phyloP scores from a whole-genome alignment of 53 echinoderm and acorn worm species.

The Paracentrotus lividus region DNA sequence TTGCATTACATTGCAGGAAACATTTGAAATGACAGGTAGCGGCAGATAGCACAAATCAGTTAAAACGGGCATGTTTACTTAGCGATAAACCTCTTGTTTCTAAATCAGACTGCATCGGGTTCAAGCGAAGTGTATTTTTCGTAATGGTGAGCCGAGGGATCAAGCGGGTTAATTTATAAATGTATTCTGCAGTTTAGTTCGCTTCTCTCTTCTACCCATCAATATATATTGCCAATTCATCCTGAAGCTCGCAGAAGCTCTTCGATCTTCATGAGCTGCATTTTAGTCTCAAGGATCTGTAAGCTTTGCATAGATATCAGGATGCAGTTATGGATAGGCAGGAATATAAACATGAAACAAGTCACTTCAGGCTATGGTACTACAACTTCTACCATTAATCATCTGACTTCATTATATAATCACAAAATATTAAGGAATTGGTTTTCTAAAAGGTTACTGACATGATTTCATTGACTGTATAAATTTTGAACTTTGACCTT shows the following conservation, averaged over 20 bases:
- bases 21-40: conserved; percentile 36
- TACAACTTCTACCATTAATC: too few species aligned
- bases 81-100: not conserved
- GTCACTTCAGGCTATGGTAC: too few species aligned
- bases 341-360: not conserved
- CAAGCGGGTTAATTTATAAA: not conserved
- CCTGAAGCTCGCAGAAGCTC: not conserved
- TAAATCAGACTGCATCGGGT: not conserved
- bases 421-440: too few species aligned
- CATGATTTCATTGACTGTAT: too few species aligned
- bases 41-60: not conserved
- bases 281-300: not conserved
- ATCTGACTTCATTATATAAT: too few species aligned
- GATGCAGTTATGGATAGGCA: not conserved
- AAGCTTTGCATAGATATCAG: not conserved
- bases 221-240: not conserved
- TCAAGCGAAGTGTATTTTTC: not conserved
- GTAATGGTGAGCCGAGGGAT: not conserved
- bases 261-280: not conserved
- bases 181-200: not conserved
- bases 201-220: not conserved
- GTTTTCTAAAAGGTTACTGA: too few species aligned
- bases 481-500: too few species aligned
- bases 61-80: not conserved
- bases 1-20: conserved; percentile 27